phyloP scores from a whole-genome alignment of 2,888 invertebrate genomes.

The Spilosoma lubricipeda region DNA sequence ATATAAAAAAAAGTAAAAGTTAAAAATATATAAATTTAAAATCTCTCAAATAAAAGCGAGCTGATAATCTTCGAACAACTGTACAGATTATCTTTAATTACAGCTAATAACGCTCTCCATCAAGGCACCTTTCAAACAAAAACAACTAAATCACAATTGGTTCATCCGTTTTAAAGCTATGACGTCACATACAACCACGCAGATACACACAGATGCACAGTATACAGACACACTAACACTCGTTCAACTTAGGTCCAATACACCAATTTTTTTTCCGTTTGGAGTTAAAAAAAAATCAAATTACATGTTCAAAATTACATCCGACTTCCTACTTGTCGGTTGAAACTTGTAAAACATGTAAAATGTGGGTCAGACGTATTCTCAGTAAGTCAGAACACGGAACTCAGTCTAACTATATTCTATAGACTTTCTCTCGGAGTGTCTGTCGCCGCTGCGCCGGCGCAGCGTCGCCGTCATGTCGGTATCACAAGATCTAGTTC shows the following conservation, averaged over 20 bases:
- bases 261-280: not conserved
- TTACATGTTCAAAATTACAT: not conserved
- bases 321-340: not conserved
- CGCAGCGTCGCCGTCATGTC: slow-evolving; percentile 25
- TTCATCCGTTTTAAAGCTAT: not conserved
- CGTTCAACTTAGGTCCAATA: not conserved
- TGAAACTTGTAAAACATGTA: not conserved
- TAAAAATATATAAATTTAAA: not conserved
- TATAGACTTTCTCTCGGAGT: slow-evolving; percentile 11
- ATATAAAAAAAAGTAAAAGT: not conserved
- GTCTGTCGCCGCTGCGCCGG: slow-evolving; percentile 4
- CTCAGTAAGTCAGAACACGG: slow-evolving; percentile 7
- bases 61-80: not conserved
- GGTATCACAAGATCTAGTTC: slow-evolving; percentile 42
- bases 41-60: not conserved
- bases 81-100: not conserved
- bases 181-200: not conserved
- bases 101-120: not conserved
- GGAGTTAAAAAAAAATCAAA: not conserved
- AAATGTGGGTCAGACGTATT: slow-evolving; percentile 1
- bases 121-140: not conserved
- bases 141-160: slow-evolving; percentile 1
- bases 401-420: not conserved
- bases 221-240: not conserved
- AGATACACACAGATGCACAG: not conserved